Evolutionary conservation across 2,797 vertebrate species (phyloP), one percentile per base, ranked within the genome.

Genomic region (Urophycis tenuis): DNA sequence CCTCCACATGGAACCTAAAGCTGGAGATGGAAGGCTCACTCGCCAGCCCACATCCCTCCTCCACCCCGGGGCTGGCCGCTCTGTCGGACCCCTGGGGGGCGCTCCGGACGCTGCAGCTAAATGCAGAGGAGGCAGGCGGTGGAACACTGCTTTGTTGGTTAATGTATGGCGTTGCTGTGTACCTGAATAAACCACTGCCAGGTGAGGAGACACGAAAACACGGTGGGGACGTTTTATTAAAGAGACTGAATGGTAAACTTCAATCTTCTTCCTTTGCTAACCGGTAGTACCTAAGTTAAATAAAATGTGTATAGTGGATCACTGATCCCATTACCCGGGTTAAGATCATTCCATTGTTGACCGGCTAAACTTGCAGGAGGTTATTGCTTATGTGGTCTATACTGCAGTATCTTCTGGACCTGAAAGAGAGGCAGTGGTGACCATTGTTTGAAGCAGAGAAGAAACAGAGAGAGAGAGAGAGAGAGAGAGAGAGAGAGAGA

Each of bases 1-100:
- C 86, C 6, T 60, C 53, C 53, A 60, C 53, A 25, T 60, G 53
- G 6, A n/a, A 9, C 53, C 53, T 60, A 60, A 60, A 60, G 53
- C 53, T 60, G 53, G 53, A 60, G 53, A 60, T 11, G n/a, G 53
- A 25, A 19, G 53, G 53, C 53, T 60, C 53, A 7, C 53, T 25
- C n/a, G 53, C 45, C 53, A 25, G 53, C 53, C 53, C 53, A 60
- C 53, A 19, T 22, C 9, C 53, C 53, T n/a, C 22, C 53, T 60
- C 53, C 53, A 60, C 53, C 53, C n/a, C 1, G n/a, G 53, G 53
- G 53, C 53, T 19, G 25, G 53, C n/a, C 53, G n/a, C 53, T 2
- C 53, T n/a, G 53, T 25, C 17, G 53, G 53, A 19, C 53, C 9
- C 53, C 53, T 25, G n/a, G 53, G n/a, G 53, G 53, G 22, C 17